Conservation (phyloP, 2,888 invertebrate genomes). For the Antheraea yamamai region DNA sequence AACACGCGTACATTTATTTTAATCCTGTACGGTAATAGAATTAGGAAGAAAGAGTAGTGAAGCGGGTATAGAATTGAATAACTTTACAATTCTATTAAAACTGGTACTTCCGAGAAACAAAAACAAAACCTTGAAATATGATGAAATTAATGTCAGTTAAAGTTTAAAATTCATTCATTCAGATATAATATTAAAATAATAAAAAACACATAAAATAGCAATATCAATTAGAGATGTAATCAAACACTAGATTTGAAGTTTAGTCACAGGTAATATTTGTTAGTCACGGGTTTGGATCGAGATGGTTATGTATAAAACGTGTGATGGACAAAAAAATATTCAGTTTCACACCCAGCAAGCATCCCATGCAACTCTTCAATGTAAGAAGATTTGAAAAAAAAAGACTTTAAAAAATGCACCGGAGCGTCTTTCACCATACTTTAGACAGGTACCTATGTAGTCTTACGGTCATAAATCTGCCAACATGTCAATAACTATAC, state of each 20-base stretch:
- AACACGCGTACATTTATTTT: background rate
- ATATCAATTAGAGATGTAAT: constrained; percentile 25
- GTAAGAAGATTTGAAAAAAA: too few relatives aligned
- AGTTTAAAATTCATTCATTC: background rate
- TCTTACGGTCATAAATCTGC: too few relatives aligned
- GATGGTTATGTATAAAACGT: background rate
- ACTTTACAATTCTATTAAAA: background rate
- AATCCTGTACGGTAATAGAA: background rate
- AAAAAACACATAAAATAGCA: constrained; percentile 24
- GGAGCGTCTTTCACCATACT: too few relatives aligned
- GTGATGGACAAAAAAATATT: background rate
- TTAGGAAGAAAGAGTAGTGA: background rate
- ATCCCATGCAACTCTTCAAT: background rate
- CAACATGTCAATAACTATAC: too few relatives aligned
- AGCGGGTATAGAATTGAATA: background rate
- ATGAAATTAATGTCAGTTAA: background rate
- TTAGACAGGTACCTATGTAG: too few relatives aligned
- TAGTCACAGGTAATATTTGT: constrained; percentile 7
- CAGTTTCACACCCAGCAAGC: background rate
- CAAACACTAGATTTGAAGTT: background rate
- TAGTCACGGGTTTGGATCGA: background rate
- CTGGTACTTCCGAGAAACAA: background rate
- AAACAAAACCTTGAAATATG: background rate
- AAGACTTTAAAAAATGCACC: too few relatives aligned
- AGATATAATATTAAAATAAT: background rate